Evolutionary conservation across 2,888 invertebrate species (phyloP), one percentile per base, ranked within the genome.

Genomic region (Drosophila bunnanda): DNA sequence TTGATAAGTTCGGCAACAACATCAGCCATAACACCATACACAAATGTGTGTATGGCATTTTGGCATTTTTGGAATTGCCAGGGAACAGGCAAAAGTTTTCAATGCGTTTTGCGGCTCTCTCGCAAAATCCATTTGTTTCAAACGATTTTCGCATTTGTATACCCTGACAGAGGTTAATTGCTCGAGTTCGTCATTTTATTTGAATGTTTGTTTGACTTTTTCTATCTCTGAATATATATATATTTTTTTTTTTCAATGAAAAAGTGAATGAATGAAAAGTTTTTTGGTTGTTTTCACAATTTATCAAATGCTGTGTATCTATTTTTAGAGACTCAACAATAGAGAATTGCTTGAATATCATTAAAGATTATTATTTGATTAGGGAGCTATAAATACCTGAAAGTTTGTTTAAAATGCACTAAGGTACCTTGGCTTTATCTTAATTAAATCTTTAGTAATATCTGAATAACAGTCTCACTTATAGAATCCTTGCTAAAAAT

Each of bases 1-100:
- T 84, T 89, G 89, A 87, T 89, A 88, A 81, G 84, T 82, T 78
- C 80, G 81, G 62, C 78, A 69, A 74, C 79, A 70, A 58, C 71
- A 71, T 28, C 60, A 61, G 39, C 46, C 68, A n/a, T 46, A 71
- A 17, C 48, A 66, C 52, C 66, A 62, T 50, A 75, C 39, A 72
- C 66, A 61, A 77, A 75, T 52, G 34, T 22, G 8, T 15, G 9
- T 34, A 76, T 74, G 66, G 76, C 78, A 76, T 81, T 81, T 80
- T 76, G 83, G 80, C 78, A 76, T 66, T 80, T 58, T 39, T 48
- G 53, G 64, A 79, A 75, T 59, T 75, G 67, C 64, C 64, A 41
- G n/a, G 17, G 28, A 34, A 34, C 50, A 59, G 69, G 62, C 53
- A 75, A 81, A 80, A 66, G 81, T 81, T 83, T 75, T 55, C 56